Conservation (phyloP, 2,113 vertebrate genomes). For the Pedetes capensis region DNA sequence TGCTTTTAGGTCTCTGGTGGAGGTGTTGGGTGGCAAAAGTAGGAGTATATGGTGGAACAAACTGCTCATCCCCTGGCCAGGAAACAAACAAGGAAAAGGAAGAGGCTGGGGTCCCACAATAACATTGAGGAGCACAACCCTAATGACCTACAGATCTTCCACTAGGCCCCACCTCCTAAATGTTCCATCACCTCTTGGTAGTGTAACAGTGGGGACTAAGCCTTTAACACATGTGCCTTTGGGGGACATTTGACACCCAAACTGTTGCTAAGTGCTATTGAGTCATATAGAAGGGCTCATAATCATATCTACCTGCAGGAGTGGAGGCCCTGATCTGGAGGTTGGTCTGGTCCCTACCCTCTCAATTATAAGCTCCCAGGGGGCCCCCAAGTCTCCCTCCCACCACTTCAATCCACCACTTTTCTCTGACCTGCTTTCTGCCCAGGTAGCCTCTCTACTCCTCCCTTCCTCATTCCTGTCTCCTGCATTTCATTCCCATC, state of each 20-base stretch:
- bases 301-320: not conserved
- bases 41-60: not conserved
- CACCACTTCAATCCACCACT: not conserved
- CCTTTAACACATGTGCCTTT: not conserved
- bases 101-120: too few species aligned
- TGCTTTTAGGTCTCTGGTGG: not conserved
- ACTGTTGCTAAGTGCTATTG: too few species aligned
- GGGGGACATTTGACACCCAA: not conserved
- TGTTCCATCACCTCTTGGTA: not conserved
- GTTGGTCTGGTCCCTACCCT: not conserved
- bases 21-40: not conserved
- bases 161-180: not conserved
- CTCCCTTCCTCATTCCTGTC: not conserved
- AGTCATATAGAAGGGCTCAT: too few species aligned
- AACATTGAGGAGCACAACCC: not conserved
- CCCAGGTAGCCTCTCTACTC: not conserved
- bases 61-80: not conserved
- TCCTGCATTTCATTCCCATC: not conserved
- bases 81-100: not conserved
- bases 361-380: fast-evolving
- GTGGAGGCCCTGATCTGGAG: not conserved
- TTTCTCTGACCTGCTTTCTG: not conserved
- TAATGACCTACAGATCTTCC: too few species aligned
- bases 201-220: not conserved
- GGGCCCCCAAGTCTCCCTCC: not conserved